A percentile compares a stretch with the other conserved stretches of the same genome.
phyloP scores from a whole-genome alignment of 2,113 vertebrate genomes.

The Thymallus thymallus region DNA sequence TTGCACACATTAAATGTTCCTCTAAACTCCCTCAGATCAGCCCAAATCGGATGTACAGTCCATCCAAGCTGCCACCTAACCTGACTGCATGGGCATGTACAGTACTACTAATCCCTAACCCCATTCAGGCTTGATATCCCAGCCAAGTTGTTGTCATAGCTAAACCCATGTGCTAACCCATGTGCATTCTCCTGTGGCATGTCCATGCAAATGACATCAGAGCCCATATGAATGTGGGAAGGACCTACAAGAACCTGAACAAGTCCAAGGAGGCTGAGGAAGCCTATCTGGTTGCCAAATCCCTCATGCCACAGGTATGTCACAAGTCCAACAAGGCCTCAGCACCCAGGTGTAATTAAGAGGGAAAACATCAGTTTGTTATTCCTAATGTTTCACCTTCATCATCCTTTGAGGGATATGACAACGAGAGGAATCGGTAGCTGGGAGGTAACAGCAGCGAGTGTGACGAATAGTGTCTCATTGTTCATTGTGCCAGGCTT shows the following conservation, averaged over 20 bases:
- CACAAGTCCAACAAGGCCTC: too few species aligned
- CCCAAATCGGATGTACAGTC: neutral
- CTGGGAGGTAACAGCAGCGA: neutral
- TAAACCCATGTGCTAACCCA: neutral
- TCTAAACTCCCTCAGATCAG: too few species aligned
- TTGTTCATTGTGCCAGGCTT: neutral
- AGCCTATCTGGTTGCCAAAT: slow-evolving; percentile 93
- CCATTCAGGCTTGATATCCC: neutral
- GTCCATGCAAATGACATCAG: slow-evolving; percentile 89
- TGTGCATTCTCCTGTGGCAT: neutral
- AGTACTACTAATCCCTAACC: too few species aligned
- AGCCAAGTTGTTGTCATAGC: neutral
- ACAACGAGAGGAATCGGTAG: neutral
- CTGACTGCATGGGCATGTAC: neutral
- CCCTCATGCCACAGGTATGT: slow-evolving; percentile 95
- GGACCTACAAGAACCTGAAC: slow-evolving; percentile 98
- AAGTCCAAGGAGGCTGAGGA: slow-evolving; percentile 93
- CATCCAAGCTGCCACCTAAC: neutral
- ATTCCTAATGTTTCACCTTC: neutral
- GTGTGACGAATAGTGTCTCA: neutral
- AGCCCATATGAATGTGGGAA: slow-evolving; percentile 98
- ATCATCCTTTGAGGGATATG: neutral
- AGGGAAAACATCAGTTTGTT: neutral
- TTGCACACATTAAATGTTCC: too few species aligned
- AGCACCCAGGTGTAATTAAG: neutral